Evolutionary conservation across 2,888 invertebrate species (phyloP).

Genomic region (Agrotis segetum): DNA sequence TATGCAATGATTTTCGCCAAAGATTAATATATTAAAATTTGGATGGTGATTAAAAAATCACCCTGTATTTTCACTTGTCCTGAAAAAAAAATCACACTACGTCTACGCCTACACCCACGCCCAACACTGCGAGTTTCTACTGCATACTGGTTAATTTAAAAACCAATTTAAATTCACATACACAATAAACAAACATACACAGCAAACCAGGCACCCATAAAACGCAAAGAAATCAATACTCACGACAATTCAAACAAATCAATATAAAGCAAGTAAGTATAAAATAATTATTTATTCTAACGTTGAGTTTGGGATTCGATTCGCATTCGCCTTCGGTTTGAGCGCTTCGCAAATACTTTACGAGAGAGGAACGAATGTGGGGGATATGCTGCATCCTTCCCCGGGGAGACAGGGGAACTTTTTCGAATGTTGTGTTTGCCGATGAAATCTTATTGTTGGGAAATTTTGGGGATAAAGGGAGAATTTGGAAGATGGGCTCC

Average conservation of each 20-base stretch:
- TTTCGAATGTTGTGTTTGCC: conserved; percentile 49
- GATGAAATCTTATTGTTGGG: conserved; percentile 44
- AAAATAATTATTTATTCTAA: conserved; percentile 63
- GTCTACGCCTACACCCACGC: no score
- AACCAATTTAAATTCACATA: no score
- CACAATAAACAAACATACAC: not conserved
- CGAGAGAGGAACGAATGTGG: conserved; percentile 53
- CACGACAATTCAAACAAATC: conserved; percentile 48
- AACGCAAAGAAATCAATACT: conserved; percentile 31
- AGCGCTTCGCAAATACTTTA: conserved; percentile 69
- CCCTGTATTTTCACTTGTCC: no score
- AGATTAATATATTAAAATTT: no score
- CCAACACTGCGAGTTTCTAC: no score
- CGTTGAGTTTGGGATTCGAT: conserved; percentile 54
- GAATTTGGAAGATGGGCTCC: not conserved
- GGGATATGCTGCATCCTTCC: conserved; percentile 51
- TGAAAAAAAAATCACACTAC: no score
- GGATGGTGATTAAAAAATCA: no score
- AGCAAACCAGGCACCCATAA: conserved; percentile 8
- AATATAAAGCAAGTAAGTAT: conserved; percentile 47
- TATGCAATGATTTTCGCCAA: no score
- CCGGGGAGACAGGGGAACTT: conserved; percentile 33
- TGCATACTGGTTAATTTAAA: no score
- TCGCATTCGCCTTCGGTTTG: conserved; percentile 43
- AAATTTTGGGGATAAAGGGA: conserved; percentile 10